Conservation (phyloP, 2,113 vertebrate genomes). For the Peromyscus californicus region DNA sequence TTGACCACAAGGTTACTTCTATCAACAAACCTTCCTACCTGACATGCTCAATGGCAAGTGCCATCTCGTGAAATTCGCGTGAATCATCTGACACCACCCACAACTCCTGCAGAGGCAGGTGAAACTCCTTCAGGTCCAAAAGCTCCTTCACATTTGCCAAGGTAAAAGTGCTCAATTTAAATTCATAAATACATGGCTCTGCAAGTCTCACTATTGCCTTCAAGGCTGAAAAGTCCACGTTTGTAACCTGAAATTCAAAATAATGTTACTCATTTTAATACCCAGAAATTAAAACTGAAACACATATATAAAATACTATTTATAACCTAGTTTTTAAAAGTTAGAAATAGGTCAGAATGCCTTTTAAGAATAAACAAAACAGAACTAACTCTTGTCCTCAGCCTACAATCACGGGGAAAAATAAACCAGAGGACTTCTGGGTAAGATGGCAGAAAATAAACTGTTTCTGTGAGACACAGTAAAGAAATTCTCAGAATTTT, state of each 20-base stretch:
- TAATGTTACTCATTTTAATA: background rate
- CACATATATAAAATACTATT: background rate
- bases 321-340: background rate
- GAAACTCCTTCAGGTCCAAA: conserved; percentile 90
- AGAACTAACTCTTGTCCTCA: background rate
- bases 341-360: background rate
- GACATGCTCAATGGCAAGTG: conserved; percentile 95
- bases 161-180: conserved; percentile 89
- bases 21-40: conserved; percentile 87
- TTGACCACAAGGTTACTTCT: background rate
- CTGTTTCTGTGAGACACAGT: background rate
- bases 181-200: conserved; percentile 91
- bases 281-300: background rate
- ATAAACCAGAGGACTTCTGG: background rate
- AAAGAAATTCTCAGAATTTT: background rate
- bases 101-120: conserved; percentile 92
- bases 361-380: background rate
- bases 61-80: conserved; percentile 94
- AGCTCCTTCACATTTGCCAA: conserved; percentile 90
- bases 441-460: background rate
- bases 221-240: conserved; percentile 89
- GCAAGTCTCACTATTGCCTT: conserved; percentile 91
- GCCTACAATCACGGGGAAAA: background rate
- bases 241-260: conserved; percentile 88
- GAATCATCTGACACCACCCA: conserved; percentile 93